phyloP scores from a whole-genome alignment of 2,888 invertebrate species.

The Galerucella calmariensis region DNA sequence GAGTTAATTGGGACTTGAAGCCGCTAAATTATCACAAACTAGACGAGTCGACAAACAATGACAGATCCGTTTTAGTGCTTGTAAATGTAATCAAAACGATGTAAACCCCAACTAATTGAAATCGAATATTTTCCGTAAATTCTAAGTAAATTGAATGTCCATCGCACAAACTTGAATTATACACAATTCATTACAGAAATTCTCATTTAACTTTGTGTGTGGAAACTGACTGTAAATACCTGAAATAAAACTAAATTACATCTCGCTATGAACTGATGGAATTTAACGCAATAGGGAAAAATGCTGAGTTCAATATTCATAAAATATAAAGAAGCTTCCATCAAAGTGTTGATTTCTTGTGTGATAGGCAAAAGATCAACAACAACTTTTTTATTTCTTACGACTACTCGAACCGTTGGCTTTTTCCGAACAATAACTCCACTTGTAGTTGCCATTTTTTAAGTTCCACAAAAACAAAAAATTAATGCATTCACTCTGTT shows the following conservation, averaged over 20 bases:
- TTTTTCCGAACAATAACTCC: too few relatives aligned
- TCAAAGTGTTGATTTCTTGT: too few relatives aligned
- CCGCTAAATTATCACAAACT: slow-evolving; percentile 9
- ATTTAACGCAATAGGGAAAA: too few relatives aligned
- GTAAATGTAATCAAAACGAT: slow-evolving; percentile 41
- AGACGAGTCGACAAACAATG: slow-evolving; percentile 36
- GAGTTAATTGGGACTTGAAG: slow-evolving; percentile 15
- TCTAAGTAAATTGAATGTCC: slow-evolving; percentile 29
- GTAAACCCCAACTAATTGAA: slow-evolving; percentile 42
- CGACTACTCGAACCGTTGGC: too few relatives aligned
- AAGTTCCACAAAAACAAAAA: too few relatives aligned
- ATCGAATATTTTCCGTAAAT: slow-evolving; percentile 38
- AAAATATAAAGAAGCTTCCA: too few relatives aligned
- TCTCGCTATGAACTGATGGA: too few relatives aligned
- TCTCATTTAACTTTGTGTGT: not conserved
- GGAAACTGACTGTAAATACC: not conserved
- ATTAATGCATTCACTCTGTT: too few relatives aligned
- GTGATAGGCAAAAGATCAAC: too few relatives aligned
- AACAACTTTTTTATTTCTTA: too few relatives aligned
- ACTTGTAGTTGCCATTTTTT: too few relatives aligned
- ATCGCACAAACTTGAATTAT: slow-evolving; percentile 29
- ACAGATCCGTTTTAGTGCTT: slow-evolving; percentile 37
- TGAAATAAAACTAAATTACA: not conserved
- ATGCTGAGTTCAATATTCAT: too few relatives aligned
- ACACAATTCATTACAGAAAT: not conserved